These are phyloP conservation scores for Maniola jurtina DNA, from an alignment of 1,140 invertebrate species.

Conservation along the genomic window DNA sequence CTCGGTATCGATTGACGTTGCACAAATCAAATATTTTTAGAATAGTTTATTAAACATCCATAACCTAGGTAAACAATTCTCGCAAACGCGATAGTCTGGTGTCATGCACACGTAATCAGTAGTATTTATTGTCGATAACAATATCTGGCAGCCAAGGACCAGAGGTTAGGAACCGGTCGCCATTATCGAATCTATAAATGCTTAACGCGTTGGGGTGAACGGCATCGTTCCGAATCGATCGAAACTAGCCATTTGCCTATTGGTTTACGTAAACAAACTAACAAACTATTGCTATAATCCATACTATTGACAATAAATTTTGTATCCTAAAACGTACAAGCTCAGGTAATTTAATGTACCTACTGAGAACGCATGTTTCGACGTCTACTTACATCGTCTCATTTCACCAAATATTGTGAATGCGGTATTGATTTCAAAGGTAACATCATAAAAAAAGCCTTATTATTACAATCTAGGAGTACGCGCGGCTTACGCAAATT, in stretches of 20 bases:
- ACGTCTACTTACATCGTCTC: no score
- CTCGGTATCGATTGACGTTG: no score
- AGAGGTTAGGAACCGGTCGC: slow-evolving; percentile 17
- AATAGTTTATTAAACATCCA: not conserved
- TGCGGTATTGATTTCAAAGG: no score
- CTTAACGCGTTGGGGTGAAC: slow-evolving; percentile 17
- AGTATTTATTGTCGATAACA: slow-evolving; percentile 11
- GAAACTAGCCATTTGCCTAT: slow-evolving; percentile 1
- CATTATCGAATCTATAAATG: slow-evolving; percentile 21
- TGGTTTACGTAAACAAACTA: not conserved
- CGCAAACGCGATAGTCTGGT: not conserved
- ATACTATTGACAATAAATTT: not conserved
- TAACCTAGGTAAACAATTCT: slow-evolving; percentile 6
- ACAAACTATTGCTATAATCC: not conserved
- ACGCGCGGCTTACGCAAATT: no score
- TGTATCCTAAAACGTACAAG: no score
- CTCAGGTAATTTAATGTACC: no score
- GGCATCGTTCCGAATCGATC: slow-evolving; percentile 18
- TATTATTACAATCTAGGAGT: no score
- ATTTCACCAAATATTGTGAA: no score
- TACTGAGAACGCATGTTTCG: no score
- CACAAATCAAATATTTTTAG: not conserved
- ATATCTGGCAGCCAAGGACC: slow-evolving; percentile 14
- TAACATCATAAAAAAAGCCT: no score
- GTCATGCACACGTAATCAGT: not conserved